Evolutionary conservation across 2,888 invertebrate species (phyloP).

Genomic region (Spodoptera littoralis): DNA sequence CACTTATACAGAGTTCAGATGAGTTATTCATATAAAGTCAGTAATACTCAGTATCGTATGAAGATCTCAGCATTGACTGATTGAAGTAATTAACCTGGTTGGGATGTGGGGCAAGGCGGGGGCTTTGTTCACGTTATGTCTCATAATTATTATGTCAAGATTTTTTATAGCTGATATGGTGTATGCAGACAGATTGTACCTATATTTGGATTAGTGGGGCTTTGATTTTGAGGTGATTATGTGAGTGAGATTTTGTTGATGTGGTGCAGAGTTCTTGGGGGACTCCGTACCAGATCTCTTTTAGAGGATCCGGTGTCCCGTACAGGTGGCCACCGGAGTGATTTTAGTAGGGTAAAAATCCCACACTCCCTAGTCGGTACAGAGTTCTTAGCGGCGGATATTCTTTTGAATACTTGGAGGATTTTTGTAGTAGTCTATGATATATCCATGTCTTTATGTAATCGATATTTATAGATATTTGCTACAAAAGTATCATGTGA

Average conservation of each 20-base stretch:
- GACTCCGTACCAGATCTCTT: no score
- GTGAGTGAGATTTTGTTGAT: background rate
- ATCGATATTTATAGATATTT: no score
- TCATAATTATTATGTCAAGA: constrained; percentile 65
- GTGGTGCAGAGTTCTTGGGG: no score
- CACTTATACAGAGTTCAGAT: constrained; percentile 61
- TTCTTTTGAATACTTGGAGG: no score
- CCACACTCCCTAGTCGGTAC: no score
- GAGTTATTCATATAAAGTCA: constrained; percentile 60
- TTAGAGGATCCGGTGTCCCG: no score
- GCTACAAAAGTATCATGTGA: no score
- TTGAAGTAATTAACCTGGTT: constrained; percentile 70
- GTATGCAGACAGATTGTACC: background rate
- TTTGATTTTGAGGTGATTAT: background rate
- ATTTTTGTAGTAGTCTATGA: no score
- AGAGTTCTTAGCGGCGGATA: no score
- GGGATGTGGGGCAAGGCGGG: constrained; percentile 68
- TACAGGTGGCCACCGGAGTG: no score
- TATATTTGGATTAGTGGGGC: constrained; percentile 25
- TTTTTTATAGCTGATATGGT: constrained; percentile 38
- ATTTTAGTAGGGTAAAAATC: no score
- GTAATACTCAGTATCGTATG: constrained; percentile 64
- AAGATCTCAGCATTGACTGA: constrained; percentile 76
- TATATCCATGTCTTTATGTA: no score
- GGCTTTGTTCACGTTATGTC: constrained; percentile 60